Evolutionary conservation across 2,888 invertebrate genomes (phyloP), one percentile per base, ranked within the genome.

Genomic region (Agriotes lineatus): DNA sequence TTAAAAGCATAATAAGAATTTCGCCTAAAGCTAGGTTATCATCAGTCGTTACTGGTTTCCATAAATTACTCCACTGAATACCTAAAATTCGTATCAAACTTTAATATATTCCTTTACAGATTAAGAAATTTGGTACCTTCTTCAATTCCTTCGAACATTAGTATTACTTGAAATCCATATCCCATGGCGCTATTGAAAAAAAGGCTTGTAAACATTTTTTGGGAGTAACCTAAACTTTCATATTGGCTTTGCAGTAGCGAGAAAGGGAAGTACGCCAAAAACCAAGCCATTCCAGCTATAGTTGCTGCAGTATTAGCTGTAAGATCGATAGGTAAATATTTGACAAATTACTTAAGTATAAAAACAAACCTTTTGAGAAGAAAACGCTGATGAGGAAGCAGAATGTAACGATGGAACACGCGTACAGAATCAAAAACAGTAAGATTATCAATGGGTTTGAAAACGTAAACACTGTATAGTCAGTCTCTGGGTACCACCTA

Each of bases 141-240:
- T 74, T 91, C 92, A 44, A 87, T 88, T 66, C 91, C 89, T 84
- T 94, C 94, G 79, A 88, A 90, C 79, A 89, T 89, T 10, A 93
- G 82, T 37, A 95, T 88, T 5, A 94, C 83, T 79, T 91, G 90
- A 66, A 93, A 90, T 0, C 93, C 95, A 76, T 90, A 91, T 0
- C 92, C 89, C 92, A 96, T 92, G 1, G 92, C 95, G 0, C 92
- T 89, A 80, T 96, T 96, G 18, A 91, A 89, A 57, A 91, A 85
- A 6, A 95, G 81, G 76, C 92, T 90, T 25, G 90, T 86, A 1
- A 87, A 67, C 0, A 92, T 78, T 81, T 95, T 95, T 0, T 87
- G 82, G 0, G 81, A 78, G 33, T 90, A 77, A 0, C 87, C 85
- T 69, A 94, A 83, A 18, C 87, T 86, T 71, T 89, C 88, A 77